Evolutionary conservation across 2,888 invertebrate species (phyloP), one percentile per base, ranked within the genome.

Genomic region (Tinea pellionella): DNA sequence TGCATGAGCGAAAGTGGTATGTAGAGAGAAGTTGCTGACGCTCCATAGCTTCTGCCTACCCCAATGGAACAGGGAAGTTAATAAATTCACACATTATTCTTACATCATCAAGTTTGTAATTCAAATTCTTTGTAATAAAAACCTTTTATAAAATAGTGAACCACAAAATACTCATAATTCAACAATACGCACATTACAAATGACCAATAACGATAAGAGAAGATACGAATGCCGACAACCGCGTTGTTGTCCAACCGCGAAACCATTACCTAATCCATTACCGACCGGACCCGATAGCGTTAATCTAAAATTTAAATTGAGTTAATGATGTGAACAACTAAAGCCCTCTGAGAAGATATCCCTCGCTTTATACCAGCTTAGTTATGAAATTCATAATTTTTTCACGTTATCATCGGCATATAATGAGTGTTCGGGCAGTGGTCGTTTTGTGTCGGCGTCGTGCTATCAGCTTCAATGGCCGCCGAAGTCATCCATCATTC

Each of bases 381-480:
- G 13, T 32, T 30, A 32, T 32, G 32, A 57, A 57, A 32, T 57
- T 57, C 32, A 57, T 57, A 57, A 57, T 32, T 57, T 57, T 57
- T 57, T 67, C 68, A 72, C 74, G 77, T 85, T 86, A 85, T 85
- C 84, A 79, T 71, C 76, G 76, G 73, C 81, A 84, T 83, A 82
- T 87, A 87, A 86, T 85, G 84, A 84, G 81, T 78, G 66, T 32
- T 53, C 19, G 53, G n/a, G 24, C 24, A 18, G 53, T 53, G 77
- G 67, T 83, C 86, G 77, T 82, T 85, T 84, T 83, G 75, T 77
- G 78, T 76, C 76, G 78, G 78, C 82, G 76, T 68, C 64, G 69
- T 71, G 69, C 71, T 77, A 80, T 77, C 77, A 73, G 63, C 67
- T 67, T 60, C 56, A 73, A 72, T 32, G 42, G 56, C 57, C 56